Evolutionary conservation across 2,797 vertebrate species (phyloP).

Genomic region (Tapera naevia): DNA sequence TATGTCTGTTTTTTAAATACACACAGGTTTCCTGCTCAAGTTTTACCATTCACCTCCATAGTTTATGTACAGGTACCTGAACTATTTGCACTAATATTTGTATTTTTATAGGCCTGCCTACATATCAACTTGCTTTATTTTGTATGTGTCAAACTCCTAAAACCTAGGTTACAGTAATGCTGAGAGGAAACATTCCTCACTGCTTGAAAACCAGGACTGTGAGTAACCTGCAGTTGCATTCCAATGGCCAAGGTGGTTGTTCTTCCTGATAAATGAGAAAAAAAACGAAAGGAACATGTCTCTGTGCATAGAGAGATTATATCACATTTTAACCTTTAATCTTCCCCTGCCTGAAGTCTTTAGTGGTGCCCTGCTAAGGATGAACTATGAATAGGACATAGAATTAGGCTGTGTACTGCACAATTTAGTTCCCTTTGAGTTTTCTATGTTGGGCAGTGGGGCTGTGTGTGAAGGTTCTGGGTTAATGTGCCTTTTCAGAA

Average conservation of each 20-base stretch:
- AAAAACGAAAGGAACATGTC: neutral
- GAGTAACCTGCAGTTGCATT: neutral
- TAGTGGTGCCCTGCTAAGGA: neutral
- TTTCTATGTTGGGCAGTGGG: neutral
- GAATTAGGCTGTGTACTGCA: neutral
- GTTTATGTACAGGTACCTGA: neutral
- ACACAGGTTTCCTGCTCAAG: neutral
- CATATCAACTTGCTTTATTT: neutral
- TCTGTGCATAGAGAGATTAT: neutral
- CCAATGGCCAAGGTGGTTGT: neutral
- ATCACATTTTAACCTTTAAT: neutral
- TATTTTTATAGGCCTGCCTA: neutral
- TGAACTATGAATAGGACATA: neutral
- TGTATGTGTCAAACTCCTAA: neutral
- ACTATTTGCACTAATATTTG: neutral
- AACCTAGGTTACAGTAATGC: neutral
- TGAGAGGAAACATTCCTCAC: neutral
- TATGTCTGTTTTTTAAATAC: neutral
- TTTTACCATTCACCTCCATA: neutral
- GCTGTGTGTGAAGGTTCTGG: neutral
- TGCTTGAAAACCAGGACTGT: neutral
- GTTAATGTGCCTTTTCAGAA: neutral
- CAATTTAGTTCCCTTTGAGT: neutral
- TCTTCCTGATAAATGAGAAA: neutral
- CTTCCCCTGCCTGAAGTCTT: neutral